Conservation (phyloP, 2,797 vertebrate genomes). For the Enteromius argenteus region DNA sequence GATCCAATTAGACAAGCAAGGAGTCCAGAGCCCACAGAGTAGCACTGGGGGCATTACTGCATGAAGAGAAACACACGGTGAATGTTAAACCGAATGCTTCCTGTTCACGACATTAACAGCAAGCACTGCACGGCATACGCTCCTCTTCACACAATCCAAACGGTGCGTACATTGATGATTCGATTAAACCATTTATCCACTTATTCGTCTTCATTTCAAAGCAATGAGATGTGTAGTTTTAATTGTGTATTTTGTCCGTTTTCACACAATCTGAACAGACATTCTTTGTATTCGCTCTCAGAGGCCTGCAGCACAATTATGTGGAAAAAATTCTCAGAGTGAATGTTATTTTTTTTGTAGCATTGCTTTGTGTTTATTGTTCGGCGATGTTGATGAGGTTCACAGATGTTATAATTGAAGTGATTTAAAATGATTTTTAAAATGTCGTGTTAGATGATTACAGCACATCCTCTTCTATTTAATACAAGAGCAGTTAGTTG, state of each 20-base stretch:
- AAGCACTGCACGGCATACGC: neutral
- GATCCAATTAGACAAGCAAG: slow-evolving; percentile 56
- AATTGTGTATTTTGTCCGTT: slow-evolving; percentile 16
- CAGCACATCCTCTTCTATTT: slow-evolving; percentile 6
- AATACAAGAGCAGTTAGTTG: neutral
- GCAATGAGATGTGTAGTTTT: slow-evolving; percentile 37
- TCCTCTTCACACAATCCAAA: neutral
- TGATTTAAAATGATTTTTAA: slow-evolving; percentile 10
- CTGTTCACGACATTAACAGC: neutral
- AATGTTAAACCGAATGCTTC: slow-evolving; percentile 35
- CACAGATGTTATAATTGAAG: slow-evolving; percentile 35
- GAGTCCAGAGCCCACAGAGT: slow-evolving; percentile 37
- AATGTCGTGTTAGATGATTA: slow-evolving; percentile 11
- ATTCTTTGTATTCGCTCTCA: slow-evolving; percentile 5
- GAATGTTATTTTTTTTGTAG: neutral
- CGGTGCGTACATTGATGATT: slow-evolving; percentile 11
- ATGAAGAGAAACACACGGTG: slow-evolving; percentile 12
- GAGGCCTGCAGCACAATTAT: slow-evolving; percentile 36
- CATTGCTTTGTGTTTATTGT: slow-evolving; percentile 16
- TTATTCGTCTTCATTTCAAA: slow-evolving; percentile 22
- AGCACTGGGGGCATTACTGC: slow-evolving; percentile 31
- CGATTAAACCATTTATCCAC: slow-evolving; percentile 14
- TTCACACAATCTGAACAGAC: neutral
- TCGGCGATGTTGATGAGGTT: slow-evolving; percentile 10
- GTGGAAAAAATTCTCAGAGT: slow-evolving; percentile 20